Conservation (phyloP, 2,113 vertebrate genomes). For the Aspidoscelis tigris region DNA sequence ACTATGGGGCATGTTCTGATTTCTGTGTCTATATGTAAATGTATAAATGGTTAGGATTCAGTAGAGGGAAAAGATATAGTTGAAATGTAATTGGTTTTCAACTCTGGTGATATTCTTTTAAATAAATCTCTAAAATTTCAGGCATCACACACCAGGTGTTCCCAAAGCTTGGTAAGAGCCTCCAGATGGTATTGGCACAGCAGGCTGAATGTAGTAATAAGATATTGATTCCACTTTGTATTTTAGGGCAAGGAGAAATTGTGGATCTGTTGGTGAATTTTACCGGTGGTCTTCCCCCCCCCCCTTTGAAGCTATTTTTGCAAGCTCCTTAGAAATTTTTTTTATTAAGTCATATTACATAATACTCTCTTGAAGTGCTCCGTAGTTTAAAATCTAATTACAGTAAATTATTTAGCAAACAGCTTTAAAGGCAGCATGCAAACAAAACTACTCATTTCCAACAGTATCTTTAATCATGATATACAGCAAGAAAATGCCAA, state of each 20-base stretch:
- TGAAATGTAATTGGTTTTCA: not conserved
- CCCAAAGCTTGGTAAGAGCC: not conserved
- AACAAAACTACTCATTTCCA: constrained; percentile 73
- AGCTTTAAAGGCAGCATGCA: constrained; percentile 64
- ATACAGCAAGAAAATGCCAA: constrained; percentile 58
- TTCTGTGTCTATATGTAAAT: no score
- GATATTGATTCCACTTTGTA: not conserved
- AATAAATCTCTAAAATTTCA: not conserved
- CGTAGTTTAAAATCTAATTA: constrained; percentile 53
- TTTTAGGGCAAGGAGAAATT: not conserved
- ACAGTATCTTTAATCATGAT: constrained; percentile 70
- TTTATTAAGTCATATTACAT: constrained; percentile 7
- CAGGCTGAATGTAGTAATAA: not conserved
- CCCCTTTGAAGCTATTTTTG: not conserved
- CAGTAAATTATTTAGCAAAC: constrained; percentile 70
- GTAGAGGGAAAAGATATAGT: no score
- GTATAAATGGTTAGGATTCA: no score
- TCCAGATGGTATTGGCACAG: not conserved
- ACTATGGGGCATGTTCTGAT: no score
- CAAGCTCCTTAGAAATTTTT: not conserved
- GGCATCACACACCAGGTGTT: not conserved
- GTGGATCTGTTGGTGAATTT: not conserved
- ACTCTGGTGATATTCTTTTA: not conserved
- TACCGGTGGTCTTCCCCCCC: not conserved
- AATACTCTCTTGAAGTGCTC: constrained; percentile 37